These are phyloP conservation scores for Gambusia yucatana DNA, from an alignment of 2,797 vertebrate species.

Conservation along the genomic window DNA sequence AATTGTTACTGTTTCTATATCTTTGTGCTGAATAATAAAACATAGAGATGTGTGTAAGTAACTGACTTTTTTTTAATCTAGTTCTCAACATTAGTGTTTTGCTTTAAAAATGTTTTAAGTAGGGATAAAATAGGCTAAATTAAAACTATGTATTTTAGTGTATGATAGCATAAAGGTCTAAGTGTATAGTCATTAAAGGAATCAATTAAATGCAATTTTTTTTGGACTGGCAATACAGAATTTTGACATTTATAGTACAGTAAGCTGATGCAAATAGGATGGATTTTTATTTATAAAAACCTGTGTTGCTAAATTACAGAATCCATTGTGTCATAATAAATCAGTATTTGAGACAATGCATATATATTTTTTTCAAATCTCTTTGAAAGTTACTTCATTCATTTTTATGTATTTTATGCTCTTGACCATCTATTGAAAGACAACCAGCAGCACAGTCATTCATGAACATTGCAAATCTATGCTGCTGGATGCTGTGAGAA, in stretches of 20 bases:
- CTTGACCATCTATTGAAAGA: slow-evolving; percentile 25
- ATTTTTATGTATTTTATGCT: neutral
- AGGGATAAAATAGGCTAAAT: neutral
- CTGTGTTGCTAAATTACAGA: neutral
- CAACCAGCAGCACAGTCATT: slow-evolving; percentile 24
- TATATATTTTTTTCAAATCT: neutral
- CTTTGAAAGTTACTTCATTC: neutral
- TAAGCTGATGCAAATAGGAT: neutral
- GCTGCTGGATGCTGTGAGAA: neutral
- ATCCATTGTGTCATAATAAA: slow-evolving; percentile 9
- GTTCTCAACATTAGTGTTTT: neutral
- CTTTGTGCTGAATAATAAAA: neutral
- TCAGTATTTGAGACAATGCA: neutral
- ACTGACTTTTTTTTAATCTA: neutral
- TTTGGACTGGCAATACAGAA: neutral
- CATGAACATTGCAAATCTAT: slow-evolving; percentile 11
- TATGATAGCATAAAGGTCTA: neutral
- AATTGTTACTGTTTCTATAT: neutral
- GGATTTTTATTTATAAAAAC: neutral
- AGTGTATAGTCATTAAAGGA: neutral
- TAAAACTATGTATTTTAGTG: neutral
- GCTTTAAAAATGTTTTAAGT: neutral
- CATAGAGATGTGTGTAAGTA: neutral
- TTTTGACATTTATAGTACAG: neutral
- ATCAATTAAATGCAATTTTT: neutral